Conservation (phyloP, 1,140 invertebrate genomes). For the Hyles euphorbiae region DNA sequence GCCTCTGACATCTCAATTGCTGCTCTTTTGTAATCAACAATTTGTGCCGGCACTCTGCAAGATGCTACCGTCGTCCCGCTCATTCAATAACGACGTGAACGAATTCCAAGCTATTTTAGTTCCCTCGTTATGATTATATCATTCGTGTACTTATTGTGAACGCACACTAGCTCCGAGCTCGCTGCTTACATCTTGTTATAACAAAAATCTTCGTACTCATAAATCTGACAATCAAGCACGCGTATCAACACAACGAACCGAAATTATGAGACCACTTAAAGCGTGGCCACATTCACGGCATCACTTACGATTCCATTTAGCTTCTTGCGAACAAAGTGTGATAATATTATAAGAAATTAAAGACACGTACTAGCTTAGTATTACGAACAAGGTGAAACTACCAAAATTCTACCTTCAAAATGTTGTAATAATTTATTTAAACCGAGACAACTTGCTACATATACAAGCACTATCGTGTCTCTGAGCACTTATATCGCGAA, state of each 20-base stretch:
- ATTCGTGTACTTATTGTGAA: conserved; percentile 22
- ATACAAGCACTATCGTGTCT: too few species aligned
- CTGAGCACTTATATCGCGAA: too few species aligned
- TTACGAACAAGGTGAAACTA: too few species aligned
- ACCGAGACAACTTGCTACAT: background rate
- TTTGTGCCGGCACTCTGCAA: conserved; percentile 58
- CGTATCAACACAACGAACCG: conserved; percentile 1
- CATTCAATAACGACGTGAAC: conserved; percentile 61
- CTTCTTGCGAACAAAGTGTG: too few species aligned
- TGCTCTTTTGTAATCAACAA: conserved; percentile 72
- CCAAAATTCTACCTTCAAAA: background rate
- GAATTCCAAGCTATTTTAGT: conserved; percentile 55
- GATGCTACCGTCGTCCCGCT: conserved; percentile 50
- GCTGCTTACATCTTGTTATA: conserved; percentile 7
- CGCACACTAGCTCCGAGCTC: background rate
- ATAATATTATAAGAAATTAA: too few species aligned
- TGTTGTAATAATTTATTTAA: background rate
- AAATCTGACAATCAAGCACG: conserved; percentile 16
- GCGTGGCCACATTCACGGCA: too few species aligned
- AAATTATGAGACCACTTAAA: background rate
- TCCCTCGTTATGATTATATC: conserved; percentile 34
- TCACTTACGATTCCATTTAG: too few species aligned
- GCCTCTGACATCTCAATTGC: conserved; percentile 65
- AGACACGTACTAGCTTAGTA: too few species aligned
- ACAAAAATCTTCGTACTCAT: conserved; percentile 3